These are phyloP conservation scores for Ditula angustiorana DNA, from an alignment of 2,888 invertebrate genomes.

Conservation along the genomic window DNA sequence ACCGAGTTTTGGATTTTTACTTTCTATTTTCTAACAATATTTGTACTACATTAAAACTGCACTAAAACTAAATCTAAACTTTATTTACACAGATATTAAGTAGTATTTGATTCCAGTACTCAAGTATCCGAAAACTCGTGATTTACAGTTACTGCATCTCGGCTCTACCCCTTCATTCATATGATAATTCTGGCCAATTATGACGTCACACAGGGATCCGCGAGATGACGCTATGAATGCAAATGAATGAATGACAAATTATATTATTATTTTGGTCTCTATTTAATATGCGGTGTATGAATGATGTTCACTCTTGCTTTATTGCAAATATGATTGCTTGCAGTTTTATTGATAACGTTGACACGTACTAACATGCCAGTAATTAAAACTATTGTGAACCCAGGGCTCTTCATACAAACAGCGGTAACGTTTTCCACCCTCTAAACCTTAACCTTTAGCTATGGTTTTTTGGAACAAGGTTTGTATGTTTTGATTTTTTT, in stretches of 20 bases:
- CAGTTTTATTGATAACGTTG: not conserved
- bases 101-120: not conserved
- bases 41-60: too few species aligned
- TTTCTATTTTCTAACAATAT: too few species aligned
- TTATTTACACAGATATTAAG: not conserved
- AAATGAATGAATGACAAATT: conserved; percentile 61
- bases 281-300: conserved; percentile 38
- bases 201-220: conserved; percentile 66
- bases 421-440: too few species aligned
- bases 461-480: too few species aligned
- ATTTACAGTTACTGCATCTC: conserved; percentile 5
- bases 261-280: conserved; percentile 37
- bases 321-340: conserved; percentile 20
- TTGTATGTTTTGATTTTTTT: too few species aligned
- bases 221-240: conserved; percentile 61
- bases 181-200: conserved; percentile 79
- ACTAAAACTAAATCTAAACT: too few species aligned
- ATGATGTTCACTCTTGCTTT: conserved; percentile 35
- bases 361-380: too few species aligned
- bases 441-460: too few species aligned
- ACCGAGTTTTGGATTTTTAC: too few species aligned
- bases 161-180: conserved; percentile 56
- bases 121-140: not conserved
- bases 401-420: too few species aligned
- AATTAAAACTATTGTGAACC: too few species aligned